Conservation (phyloP, 2,888 invertebrate genomes). For the Sycophila texana region DNA sequence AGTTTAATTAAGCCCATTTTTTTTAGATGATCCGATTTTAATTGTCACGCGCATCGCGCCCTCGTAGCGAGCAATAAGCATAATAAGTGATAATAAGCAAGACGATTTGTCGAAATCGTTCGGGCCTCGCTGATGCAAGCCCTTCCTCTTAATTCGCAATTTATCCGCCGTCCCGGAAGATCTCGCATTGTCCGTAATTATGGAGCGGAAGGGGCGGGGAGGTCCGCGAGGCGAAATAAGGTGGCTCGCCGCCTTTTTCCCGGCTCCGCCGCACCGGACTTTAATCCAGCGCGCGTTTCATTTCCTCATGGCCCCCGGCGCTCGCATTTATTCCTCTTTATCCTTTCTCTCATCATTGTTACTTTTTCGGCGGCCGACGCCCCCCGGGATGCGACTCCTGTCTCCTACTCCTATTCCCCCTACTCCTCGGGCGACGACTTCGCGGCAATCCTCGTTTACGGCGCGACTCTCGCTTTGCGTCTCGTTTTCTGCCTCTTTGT, state of each 20-base stretch:
- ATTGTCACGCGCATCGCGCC: no score
- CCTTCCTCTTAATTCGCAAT: not conserved
- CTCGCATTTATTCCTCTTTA: slow-evolving; percentile 46
- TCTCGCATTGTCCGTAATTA: slow-evolving; percentile 19
- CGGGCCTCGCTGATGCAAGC: not conserved
- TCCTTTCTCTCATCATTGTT: slow-evolving; percentile 39
- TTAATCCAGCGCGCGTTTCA: slow-evolving; percentile 45
- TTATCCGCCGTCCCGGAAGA: not conserved
- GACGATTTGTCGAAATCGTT: not conserved
- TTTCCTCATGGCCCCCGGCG: slow-evolving; percentile 13
- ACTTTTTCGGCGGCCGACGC: slow-evolving; percentile 25
- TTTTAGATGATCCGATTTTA: no score
- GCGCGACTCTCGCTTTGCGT: no score
- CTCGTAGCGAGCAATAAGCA: not conserved
- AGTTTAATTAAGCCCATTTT: no score
- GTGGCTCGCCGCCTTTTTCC: not conserved
- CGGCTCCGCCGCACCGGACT: slow-evolving; percentile 26
- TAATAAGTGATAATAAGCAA: not conserved
- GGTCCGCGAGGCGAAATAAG: slow-evolving; percentile 3
- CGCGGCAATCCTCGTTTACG: no score
- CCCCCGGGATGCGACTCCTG: not conserved
- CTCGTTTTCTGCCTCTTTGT: no score
- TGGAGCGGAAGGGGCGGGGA: slow-evolving; percentile 1
- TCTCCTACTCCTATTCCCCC: no score
- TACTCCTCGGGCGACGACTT: no score